These are phyloP conservation scores for Otus scops DNA, from an alignment of 2,797 vertebrate species.

Conservation along the genomic window DNA sequence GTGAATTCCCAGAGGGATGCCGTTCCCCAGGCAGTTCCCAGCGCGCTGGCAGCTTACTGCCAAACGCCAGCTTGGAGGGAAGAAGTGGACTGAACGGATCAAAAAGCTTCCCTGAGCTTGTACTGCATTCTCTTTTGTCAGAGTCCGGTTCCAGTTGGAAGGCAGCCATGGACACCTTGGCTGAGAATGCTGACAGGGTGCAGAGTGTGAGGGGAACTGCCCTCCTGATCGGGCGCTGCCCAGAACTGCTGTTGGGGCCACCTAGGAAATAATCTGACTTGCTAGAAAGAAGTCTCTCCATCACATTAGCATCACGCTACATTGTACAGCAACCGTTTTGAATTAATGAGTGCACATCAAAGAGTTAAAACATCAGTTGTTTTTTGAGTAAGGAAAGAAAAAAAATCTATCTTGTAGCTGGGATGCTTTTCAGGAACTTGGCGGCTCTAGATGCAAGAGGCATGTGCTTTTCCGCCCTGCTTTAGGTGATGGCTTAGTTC, in stretches of 20 bases:
- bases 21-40: not conserved
- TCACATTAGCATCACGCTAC: not conserved
- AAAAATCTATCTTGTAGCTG: not conserved
- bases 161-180: slow-evolving; percentile 37
- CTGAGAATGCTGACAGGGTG: not conserved
- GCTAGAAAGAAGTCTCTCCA: not conserved
- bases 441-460: slow-evolving; percentile 15
- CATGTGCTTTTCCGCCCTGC: slow-evolving; percentile 57
- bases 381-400: not conserved
- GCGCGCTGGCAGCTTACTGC: not conserved
- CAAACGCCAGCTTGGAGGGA: not conserved
- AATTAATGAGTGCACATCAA: not conserved
- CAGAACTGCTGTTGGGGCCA: not conserved
- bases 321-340: not conserved
- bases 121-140: not conserved
- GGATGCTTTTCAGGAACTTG: slow-evolving; percentile 71
- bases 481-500: slow-evolving; percentile 64
- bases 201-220: not conserved
- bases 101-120: not conserved
- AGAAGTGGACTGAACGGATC: not conserved
- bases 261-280: not conserved
- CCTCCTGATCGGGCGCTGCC: not conserved
- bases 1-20: not conserved
- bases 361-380: not conserved
- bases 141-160: slow-evolving; percentile 28